Evolutionary conservation across 2,797 vertebrate species (phyloP), one percentile per base, ranked within the genome.

Genomic region (Schizopygopsis pylzovi): DNA sequence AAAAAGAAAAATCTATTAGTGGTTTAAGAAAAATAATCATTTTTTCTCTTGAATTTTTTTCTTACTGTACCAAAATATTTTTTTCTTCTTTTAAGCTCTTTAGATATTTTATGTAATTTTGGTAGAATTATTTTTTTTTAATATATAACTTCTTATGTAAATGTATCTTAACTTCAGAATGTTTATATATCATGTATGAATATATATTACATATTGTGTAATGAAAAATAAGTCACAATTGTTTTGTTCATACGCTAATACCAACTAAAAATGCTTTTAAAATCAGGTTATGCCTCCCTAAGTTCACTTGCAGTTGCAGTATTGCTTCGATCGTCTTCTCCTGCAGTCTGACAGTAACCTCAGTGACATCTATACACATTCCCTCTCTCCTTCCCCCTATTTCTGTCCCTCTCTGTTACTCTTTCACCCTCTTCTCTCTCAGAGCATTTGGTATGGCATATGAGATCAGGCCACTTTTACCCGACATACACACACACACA

Each of bases 401-500:
- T 85, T 84, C 76, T 83, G 65, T 83, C 47, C 80, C n/a, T 80
- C 67, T 80, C 79, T 86, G 85, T 83, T 73, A 83, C 81, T 87
- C 76, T 82, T 65, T 84, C 45, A 86, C 76, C 78, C 68, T 87
- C 84, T 86, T 81, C 86, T 79, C 49, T 81, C 87, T 83, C 70
- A 75, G 67, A 84, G 68, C 77, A 68, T 85, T 79, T 86, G 20
- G 59, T 65, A 75, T 73, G 79, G 81, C 89, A 87, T 70, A 82
- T 86, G 83, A 82, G 79, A 72, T 63, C 76, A 47, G 56, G 59
- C 49, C 83, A 81, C n/a, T 54, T 88, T 80, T 67, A 81, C 81
- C 71, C 25, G 28, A 85, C 41, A 77, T 54, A 68, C 72, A 79
- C 82, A 75, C 33, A 83, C 25, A 59, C 80, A 61, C 39, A 86